Base-by-base conservation (phyloP, 2,888 invertebrate genomes). In the Steromphala cineraria region DNA sequence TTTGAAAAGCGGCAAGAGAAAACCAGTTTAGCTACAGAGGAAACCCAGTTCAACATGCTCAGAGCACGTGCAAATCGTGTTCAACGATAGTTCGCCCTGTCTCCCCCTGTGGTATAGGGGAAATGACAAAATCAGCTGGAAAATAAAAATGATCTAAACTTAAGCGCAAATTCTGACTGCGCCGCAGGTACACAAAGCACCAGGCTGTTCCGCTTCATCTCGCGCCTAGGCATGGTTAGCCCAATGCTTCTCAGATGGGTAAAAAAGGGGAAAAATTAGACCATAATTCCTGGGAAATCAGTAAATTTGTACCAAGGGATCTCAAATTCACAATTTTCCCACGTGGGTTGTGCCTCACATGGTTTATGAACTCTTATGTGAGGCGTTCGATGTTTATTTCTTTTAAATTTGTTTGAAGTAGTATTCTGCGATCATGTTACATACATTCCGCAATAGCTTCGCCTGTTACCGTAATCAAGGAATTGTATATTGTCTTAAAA, bases 81-180 rank as follows among this genome's bases (percentile, higher is more conserved):
- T 36, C 15, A 71, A 71, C 71, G 31, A 71, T 19, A 71, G n/a
- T 36, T 71, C 40, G 71, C n/a, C 71, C 19, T 36, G 19, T 71
- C 19, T 36, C 31, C 71, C 19, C 28, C 71, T 31, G 28, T 31
- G 19, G 71, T 31, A 19, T 7, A 19, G 0, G 31, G 40, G 36
- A 71, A 71, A 71, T 71, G 71, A 71, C 71, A 71, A 71, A 71
- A 36, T 71, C 71, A 71, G 28, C 31, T 71, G 71, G 71, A 24
- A 71, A 71, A 71, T 71, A 71, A 71, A 62, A 71, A 71, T 71
- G 71, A 71, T 71, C 71, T 71, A 71, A 71, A 71, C 10, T 46
- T 46, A 46, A 46, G 46, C 46, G 46, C 46, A 46, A 46, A 46
- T 46, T 46, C 46, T 46, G 46, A 46, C 46, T 8, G 46, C 46